phyloP scores from a whole-genome alignment of 1,140 invertebrate genomes.

The Drosophila willistoni region DNA sequence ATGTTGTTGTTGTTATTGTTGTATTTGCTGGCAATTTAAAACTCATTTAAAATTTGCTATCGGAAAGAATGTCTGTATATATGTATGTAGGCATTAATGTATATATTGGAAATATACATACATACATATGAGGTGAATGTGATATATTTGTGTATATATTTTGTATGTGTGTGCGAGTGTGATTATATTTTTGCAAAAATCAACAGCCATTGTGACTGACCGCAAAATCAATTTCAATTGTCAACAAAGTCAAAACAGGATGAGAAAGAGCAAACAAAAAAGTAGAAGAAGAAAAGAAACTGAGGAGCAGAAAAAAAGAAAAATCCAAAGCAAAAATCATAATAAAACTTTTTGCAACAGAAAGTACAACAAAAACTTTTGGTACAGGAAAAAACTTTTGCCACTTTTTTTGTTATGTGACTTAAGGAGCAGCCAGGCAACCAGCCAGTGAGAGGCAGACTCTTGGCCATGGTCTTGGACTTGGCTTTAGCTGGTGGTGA shows the following conservation, averaged over 20 bases:
- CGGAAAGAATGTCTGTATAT: conserved; percentile 19
- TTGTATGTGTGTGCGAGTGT: conserved; percentile 34
- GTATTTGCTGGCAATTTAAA: conserved; percentile 47
- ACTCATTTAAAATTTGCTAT: conserved; percentile 63
- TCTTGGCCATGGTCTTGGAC: conserved; percentile 38
- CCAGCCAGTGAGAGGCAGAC: not conserved
- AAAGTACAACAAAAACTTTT: conserved; percentile 63
- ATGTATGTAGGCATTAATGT: not conserved
- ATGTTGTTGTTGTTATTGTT: not conserved
- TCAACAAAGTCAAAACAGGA: conserved; percentile 77
- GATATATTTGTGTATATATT: not conserved
- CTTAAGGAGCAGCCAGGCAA: conserved; percentile 49
- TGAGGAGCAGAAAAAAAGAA: conserved; percentile 27
- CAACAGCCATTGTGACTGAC: conserved; percentile 70
- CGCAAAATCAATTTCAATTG: conserved; percentile 81
- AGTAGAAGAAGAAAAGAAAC: not conserved
- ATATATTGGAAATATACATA: not conserved
- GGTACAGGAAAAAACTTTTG: conserved; percentile 56
- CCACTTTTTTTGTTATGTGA: conserved; percentile 50
- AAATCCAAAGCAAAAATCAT: conserved; percentile 65
- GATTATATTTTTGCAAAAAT: conserved; percentile 72
- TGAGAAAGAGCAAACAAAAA: conserved; percentile 43
- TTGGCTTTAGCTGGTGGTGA: not conserved
- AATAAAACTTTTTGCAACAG: conserved; percentile 75
- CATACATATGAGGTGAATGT: too few species aligned